Evolutionary conservation across 2,888 invertebrate genomes (phyloP).

Genomic region (Xanthostigma xanthostigma): DNA sequence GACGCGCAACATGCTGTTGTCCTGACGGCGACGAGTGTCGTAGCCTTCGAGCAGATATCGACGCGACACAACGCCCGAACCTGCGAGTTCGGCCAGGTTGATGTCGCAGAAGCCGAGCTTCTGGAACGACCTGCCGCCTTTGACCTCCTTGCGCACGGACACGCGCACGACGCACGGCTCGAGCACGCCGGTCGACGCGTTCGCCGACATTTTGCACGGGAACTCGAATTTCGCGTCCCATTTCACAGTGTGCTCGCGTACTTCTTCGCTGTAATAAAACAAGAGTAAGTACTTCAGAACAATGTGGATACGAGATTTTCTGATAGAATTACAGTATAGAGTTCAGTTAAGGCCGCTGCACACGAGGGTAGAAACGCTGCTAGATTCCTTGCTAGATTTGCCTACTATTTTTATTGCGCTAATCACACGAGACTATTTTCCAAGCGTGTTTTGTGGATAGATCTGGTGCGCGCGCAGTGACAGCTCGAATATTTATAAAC

Average conservation of each 20-base stretch:
- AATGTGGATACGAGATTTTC: no score
- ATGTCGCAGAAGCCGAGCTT: slow-evolving; percentile 96
- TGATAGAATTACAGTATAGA: no score
- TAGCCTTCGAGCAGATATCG: slow-evolving; percentile 92
- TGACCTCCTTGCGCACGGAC: slow-evolving; percentile 84
- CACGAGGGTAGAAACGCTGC: no score
- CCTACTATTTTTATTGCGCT: no score
- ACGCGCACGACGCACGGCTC: slow-evolving; percentile 87
- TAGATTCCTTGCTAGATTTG: no score
- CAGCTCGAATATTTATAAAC: no score
- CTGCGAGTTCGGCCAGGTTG: slow-evolving; percentile 93
- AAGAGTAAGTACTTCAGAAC: slow-evolving; percentile 1
- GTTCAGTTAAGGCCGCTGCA: no score
- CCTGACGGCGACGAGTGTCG: slow-evolving; percentile 80
- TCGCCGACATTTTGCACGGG: slow-evolving; percentile 93
- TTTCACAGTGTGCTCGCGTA: slow-evolving; percentile 81
- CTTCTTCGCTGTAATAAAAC: slow-evolving; percentile 65
- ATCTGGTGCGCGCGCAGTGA: no score
- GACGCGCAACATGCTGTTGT: slow-evolving; percentile 89
- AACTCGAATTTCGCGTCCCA: slow-evolving; percentile 88
- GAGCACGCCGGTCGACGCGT: slow-evolving; percentile 84
- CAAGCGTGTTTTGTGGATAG: no score
- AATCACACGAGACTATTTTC: no score
- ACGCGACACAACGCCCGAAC: slow-evolving; percentile 71
- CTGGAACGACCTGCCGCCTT: slow-evolving; percentile 75